phyloP scores from a whole-genome alignment of 2,888 invertebrate species.

The Dasysyrphus albostriatus region DNA sequence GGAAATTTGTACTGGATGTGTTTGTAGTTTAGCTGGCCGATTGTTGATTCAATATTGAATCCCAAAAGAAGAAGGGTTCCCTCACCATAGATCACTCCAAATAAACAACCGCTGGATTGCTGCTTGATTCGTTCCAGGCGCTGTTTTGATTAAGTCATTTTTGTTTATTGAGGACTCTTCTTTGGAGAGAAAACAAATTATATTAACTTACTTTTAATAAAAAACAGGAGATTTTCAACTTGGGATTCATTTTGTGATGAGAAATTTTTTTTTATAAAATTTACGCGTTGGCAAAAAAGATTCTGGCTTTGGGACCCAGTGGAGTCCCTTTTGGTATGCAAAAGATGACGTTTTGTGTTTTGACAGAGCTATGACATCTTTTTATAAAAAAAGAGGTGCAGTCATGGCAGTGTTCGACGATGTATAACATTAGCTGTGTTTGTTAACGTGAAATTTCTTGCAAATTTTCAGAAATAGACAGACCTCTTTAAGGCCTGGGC shows the following conservation, averaged over 20 bases:
- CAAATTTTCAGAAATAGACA: too few species aligned
- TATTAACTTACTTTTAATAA: conserved; percentile 87
- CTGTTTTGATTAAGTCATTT: conserved; percentile 83
- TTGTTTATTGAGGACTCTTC: not conserved
- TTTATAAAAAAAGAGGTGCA: conserved; percentile 49
- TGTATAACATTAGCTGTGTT: not conserved
- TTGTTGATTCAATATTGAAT: conserved; percentile 87
- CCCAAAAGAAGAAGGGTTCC: conserved; percentile 89
- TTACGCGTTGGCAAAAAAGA: conserved; percentile 71
- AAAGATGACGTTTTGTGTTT: conserved; percentile 63
- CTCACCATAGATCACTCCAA: conserved; percentile 90
- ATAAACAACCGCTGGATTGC: conserved; percentile 88
- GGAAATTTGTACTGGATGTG: conserved; percentile 88
- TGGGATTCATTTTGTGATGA: conserved; percentile 87
- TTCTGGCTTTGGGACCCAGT: conserved; percentile 50
- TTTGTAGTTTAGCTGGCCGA: conserved; percentile 84
- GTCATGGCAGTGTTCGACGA: conserved; percentile 30
- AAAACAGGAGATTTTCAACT: conserved; percentile 89
- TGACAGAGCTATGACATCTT: conserved; percentile 43
- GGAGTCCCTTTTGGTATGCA: conserved; percentile 37
- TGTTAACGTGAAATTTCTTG: too few species aligned
- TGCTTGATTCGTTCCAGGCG: conserved; percentile 87
- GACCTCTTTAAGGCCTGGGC: too few species aligned
- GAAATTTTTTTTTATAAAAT: conserved; percentile 48
- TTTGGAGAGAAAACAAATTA: conserved; percentile 41